Percentiles rank a stretch among this genome's conserved stretches.
Evolutionary conservation across 2,113 vertebrate species (phyloP).

Genomic region (Callipepla squamata): DNA sequence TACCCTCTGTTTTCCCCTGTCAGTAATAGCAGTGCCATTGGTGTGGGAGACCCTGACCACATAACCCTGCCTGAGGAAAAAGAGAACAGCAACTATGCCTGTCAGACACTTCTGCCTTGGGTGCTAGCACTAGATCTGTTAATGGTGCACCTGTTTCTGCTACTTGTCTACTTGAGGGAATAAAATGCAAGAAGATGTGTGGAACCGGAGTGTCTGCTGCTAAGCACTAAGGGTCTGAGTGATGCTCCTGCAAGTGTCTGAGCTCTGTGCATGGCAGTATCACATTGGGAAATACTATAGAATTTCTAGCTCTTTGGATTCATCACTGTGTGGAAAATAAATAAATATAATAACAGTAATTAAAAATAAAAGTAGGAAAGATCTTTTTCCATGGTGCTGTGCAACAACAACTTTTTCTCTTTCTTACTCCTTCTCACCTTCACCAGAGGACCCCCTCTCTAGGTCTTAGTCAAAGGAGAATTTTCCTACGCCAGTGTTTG

Average conservation of each 20-base stretch:
- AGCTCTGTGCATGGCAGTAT: not conserved
- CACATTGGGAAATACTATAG: not conserved
- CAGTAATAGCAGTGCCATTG: not conserved
- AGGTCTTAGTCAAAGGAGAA: not conserved
- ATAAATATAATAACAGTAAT: too few species aligned
- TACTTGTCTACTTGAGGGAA: not conserved
- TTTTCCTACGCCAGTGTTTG: not conserved
- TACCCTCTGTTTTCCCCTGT: not conserved
- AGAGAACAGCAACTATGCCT: not conserved
- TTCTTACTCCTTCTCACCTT: not conserved
- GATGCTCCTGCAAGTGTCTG: not conserved
- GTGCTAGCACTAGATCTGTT: conserved; percentile 6
- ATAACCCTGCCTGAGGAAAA: not conserved
- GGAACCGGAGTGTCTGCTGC: not conserved
- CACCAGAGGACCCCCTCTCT: not conserved
- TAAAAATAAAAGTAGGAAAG: not conserved
- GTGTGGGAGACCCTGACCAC: not conserved
- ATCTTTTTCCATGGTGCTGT: not conserved
- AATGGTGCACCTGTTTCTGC: conserved; percentile 39
- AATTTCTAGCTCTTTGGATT: not conserved
- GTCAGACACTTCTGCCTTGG: not conserved
- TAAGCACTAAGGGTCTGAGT: not conserved
- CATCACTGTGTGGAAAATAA: not conserved
- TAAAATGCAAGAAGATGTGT: not conserved
- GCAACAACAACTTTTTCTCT: not conserved